Evolutionary conservation across 2,113 vertebrate genomes (phyloP), one percentile per base, ranked within the genome.

Genomic region (Malurus cyaneus): DNA sequence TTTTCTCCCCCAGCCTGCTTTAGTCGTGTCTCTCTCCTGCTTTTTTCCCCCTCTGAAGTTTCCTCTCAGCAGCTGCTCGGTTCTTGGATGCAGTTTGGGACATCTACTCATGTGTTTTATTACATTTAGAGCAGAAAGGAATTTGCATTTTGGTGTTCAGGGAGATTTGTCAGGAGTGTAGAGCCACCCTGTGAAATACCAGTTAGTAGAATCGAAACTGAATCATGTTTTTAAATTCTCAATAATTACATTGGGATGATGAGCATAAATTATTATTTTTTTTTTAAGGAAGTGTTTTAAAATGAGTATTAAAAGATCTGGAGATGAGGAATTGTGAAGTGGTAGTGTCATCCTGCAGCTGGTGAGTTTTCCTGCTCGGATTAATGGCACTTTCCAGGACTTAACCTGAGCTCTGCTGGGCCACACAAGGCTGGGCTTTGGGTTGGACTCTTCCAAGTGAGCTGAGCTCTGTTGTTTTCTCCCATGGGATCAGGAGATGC

Each of bases 141-240:
- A 47, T 74, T 74, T 53, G 64, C 34, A 59, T 36, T 36, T 80
- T n/a, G 54, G 52, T 54, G 18, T 23, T 62, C 25, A 36, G 64
- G 64, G 73, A 42, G 34, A 15, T 29, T 44, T 74, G 82, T 82
- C 8, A 17, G 57, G 34, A 47, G 8, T 14, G 14, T 18, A 19
- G 62, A 54, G 52, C 16, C 23, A 16, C 17, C 2, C n/a, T 6
- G 4, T 3, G 13, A 36, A 49, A 23, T 9, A 34, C 0, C 5
- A 59, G 12, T 34, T 36, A 46, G n/a, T 52, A 57, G 41, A 62
- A 50, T n/a, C 0, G 0, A 64, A 92, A 46, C 10, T n/a, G 66
- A 32, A 25, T 44, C 5, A 6, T 23, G 10, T 9, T 61, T 86
- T 89, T 18, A n/a, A 31, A 83, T 34, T 39, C 26, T 44, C 39